phyloP scores from a whole-genome alignment of 2,113 vertebrate species.

The Lampris megalopsis region DNA sequence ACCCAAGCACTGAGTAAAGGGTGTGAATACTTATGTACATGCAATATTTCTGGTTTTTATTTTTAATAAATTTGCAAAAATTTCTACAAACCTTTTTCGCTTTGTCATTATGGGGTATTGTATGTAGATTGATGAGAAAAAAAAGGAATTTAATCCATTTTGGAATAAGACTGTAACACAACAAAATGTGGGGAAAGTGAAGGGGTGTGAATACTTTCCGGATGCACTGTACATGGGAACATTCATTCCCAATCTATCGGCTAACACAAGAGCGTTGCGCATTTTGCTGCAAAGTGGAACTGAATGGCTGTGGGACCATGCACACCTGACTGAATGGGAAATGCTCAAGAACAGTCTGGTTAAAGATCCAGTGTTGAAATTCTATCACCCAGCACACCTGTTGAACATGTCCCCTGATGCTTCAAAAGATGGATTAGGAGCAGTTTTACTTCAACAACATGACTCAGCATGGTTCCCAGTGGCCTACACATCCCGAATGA shows the following conservation, averaged over 20 bases:
- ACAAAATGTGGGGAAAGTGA: too few species aligned
- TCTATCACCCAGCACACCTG: slow-evolving; percentile 6
- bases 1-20: too few species aligned
- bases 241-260: not conserved
- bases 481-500: not conserved
- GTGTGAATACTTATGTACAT: too few species aligned
- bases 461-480: slow-evolving; percentile 4
- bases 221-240: too few species aligned
- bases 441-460: slow-evolving; percentile 6
- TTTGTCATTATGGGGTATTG: too few species aligned
- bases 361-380: slow-evolving; percentile 16
- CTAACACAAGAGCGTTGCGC: not conserved
- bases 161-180: too few species aligned
- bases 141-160: too few species aligned
- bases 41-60: too few species aligned
- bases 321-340: slow-evolving; percentile 9
- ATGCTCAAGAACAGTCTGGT: not conserved
- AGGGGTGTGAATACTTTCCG: too few species aligned
- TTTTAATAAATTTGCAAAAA: too few species aligned
- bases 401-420: slow-evolving; percentile 21
- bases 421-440: slow-evolving; percentile 18
- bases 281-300: not conserved
- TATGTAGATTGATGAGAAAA: too few species aligned
- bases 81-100: too few species aligned
- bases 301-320: not conserved